A percentile compares a stretch with the other conserved stretches of the same genome.
These are phyloP conservation scores for Drosophila eugracilis DNA, from an alignment of 1,140 invertebrate species.

Conservation along the genomic window DNA sequence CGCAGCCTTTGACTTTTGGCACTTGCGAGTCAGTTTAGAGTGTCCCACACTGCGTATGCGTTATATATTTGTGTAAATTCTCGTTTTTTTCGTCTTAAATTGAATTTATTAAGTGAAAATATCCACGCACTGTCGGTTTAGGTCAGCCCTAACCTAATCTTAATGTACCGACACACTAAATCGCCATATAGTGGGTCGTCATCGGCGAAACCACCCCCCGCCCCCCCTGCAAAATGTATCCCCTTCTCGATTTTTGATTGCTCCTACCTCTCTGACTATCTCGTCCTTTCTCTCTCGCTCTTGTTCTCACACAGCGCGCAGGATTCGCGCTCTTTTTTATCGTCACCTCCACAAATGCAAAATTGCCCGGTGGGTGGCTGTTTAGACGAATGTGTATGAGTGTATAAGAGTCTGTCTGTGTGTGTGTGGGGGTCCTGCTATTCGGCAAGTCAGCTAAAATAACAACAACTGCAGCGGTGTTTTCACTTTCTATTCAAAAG, in stretches of 20 bases:
- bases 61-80: neutral
- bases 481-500: conserved; percentile 73
- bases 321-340: conserved; percentile 71
- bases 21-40: conserved; percentile 31
- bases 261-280: neutral
- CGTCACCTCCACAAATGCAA: conserved; percentile 19
- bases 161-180: conserved; percentile 63
- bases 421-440: conserved; percentile 19
- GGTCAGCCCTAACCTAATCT: conserved; percentile 75
- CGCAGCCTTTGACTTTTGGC: conserved; percentile 35
- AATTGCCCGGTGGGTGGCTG: conserved; percentile 10
- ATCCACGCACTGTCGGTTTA: conserved; percentile 34
- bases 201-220: conserved; percentile 1
- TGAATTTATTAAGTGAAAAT: neutral
- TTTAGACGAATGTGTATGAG: conserved; percentile 9
- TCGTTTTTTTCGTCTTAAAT: neutral
- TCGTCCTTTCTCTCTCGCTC: conserved; percentile 11
- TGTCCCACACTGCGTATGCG: conserved; percentile 19
- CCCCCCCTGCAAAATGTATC: no score
- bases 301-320: conserved; percentile 50
- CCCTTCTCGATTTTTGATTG: conserved; percentile 6
- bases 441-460: conserved; percentile 62
- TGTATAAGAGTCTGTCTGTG: neutral
- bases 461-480: conserved; percentile 55
- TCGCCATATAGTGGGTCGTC: conserved; percentile 25